Conservation (phyloP, 2,888 invertebrate species). For the Hyppa rectilinea region DNA sequence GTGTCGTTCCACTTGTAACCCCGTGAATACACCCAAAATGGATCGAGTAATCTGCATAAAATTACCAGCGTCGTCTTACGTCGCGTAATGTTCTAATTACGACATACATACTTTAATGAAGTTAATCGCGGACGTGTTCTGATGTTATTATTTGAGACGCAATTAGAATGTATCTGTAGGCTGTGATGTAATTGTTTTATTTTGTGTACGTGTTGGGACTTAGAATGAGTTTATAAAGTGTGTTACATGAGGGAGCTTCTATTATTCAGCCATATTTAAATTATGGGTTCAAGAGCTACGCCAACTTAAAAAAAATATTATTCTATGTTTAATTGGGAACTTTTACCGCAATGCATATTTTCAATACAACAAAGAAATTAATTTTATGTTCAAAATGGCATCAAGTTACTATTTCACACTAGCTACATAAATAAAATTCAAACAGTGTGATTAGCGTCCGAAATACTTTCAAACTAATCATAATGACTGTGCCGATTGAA, state of each 20-base stretch:
- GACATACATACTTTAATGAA: slow-evolving; percentile 65
- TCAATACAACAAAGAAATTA: too few species aligned
- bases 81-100: slow-evolving; percentile 59
- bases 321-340: too few species aligned
- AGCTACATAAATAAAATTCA: too few species aligned
- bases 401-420: too few species aligned
- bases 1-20: slow-evolving; percentile 46
- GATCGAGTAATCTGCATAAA: slow-evolving; percentile 66
- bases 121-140: slow-evolving; percentile 63
- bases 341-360: too few species aligned
- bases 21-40: slow-evolving; percentile 40
- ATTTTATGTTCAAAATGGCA: too few species aligned
- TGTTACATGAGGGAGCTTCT: neutral
- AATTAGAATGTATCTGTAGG: slow-evolving; percentile 57
- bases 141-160: slow-evolving; percentile 50
- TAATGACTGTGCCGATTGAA: too few species aligned
- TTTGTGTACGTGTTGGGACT: slow-evolving; percentile 25
- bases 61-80: slow-evolving; percentile 53
- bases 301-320: too few species aligned
- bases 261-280: too few species aligned
- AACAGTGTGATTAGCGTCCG: too few species aligned
- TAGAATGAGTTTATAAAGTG: slow-evolving; percentile 22
- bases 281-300: too few species aligned
- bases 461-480: too few species aligned
- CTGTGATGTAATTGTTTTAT: slow-evolving; percentile 54